Evolutionary conservation across 2,888 invertebrate species (phyloP).

Genomic region (Philaethria dido): DNA sequence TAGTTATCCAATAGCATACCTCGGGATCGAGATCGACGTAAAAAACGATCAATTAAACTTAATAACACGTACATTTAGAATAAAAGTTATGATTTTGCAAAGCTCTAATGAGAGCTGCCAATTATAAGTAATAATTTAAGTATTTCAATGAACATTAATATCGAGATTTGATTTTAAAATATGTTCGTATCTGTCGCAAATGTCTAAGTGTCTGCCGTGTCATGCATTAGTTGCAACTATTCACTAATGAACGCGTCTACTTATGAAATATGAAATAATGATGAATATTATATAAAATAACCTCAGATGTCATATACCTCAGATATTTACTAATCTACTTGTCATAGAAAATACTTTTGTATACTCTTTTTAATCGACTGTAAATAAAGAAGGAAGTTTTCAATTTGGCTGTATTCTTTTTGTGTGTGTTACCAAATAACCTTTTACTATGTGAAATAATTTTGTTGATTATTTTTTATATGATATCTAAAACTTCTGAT

Average conservation of each 20-base stretch:
- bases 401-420: no score
- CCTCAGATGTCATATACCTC: not conserved
- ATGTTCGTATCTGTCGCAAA: slow-evolving; percentile 1
- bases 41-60: slow-evolving; percentile 21
- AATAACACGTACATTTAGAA: slow-evolving; percentile 9
- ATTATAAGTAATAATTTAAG: slow-evolving; percentile 37
- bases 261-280: slow-evolving; percentile 16
- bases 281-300: not conserved
- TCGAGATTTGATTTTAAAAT: slow-evolving; percentile 17
- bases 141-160: slow-evolving; percentile 36
- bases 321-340: not conserved
- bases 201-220: not conserved
- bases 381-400: no score
- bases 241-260: slow-evolving; percentile 32
- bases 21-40: not conserved
- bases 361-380: no score
- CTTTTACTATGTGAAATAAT: no score
- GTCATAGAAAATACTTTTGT: no score
- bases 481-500: no score
- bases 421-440: no score
- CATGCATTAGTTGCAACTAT: slow-evolving; percentile 28
- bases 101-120: slow-evolving; percentile 26
- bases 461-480: no score
- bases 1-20: slow-evolving; percentile 22
- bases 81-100: not conserved